Conservation (phyloP, 2,797 vertebrate species). For the Anguilla pacifica region DNA sequence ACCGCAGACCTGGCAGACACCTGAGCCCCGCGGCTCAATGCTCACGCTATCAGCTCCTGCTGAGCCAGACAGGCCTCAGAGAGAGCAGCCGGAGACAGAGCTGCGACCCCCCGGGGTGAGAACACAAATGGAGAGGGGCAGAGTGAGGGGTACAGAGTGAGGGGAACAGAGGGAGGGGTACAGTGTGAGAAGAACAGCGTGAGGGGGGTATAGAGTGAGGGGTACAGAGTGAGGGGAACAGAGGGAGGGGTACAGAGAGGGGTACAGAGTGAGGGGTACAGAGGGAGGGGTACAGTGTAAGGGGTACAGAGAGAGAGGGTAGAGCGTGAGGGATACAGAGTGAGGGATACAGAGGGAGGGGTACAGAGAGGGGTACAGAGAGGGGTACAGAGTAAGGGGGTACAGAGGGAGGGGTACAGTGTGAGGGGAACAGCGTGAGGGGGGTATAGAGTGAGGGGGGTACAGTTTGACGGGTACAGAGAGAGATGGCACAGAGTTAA, state of each 20-base stretch:
- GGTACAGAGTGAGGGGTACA: neutral
- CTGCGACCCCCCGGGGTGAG: neutral
- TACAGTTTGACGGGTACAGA: neutral
- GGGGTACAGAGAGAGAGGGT: neutral
- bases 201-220: constrained; percentile 28
- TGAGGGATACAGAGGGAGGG: neutral
- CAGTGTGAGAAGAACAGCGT: neutral
- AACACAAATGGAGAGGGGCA: neutral
- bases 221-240: neutral
- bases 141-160: neutral
- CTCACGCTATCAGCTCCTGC: too few relatives aligned
- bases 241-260: neutral
- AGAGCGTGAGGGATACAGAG: neutral
- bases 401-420: neutral
- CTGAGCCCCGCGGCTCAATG: too few relatives aligned
- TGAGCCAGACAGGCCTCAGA: neutral
- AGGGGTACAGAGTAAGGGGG: neutral
- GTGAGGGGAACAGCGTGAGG: neutral
- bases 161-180: neutral
- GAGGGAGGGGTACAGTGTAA: neutral
- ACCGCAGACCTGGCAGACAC: too few relatives aligned
- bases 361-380: neutral
- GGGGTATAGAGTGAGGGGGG: neutral
- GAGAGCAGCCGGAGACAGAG: too few relatives aligned
- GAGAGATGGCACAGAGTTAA: too few relatives aligned